Base-by-base conservation (phyloP, 2,888 invertebrate species). In the Drosophila setosimentum region DNA sequence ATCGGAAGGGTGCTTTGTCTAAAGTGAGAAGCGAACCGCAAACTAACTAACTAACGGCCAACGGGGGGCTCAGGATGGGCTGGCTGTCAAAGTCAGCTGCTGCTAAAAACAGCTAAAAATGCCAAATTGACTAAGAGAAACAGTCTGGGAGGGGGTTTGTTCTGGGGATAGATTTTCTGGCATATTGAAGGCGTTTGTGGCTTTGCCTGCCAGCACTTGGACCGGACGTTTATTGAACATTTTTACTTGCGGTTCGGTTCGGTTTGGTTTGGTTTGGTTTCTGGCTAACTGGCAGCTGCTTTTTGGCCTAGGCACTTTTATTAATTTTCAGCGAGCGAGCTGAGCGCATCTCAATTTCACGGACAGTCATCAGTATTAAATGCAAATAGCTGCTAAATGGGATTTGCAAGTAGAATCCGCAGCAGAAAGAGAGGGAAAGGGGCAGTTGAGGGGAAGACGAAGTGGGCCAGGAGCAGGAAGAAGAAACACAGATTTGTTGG, bases 301-400 rank as follows among this genome's bases (percentile, higher is more conserved):
- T 50, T 74, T 67, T 69, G 76, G 62, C 51, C 59, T 59, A 57
- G 60, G 53, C 68, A 58, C 69, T 78, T 79, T 72, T 78, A 82
- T 83, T 76, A 75, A 73, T 82, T 73, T 80, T 74, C 29, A 57
- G 57, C 57, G 10, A 57, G 57, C 55, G 50, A 53, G 57, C 57
- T 16, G n/a, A 76, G 78, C 80, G 76, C 75, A 73, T 80, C 82
- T 76, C 79, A 75, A 82, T 77, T 82, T 78, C 91, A 88, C 89
- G 87, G 76, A 84, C 76, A 72, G 89, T 86, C 45, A 53, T 71
- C 64, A 73, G 71, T 72, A 87, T 91, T 91, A 91, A 90, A 91
- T 90, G 91, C 91, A 90, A 90, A 91, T 90, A 83, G 82, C 87
- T 83, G 76, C 78, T 79, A 89, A 90, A 87, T 87, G 79, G 88